phyloP scores from a whole-genome alignment of 1,140 invertebrate species.

The Piezodorus guildinii region DNA sequence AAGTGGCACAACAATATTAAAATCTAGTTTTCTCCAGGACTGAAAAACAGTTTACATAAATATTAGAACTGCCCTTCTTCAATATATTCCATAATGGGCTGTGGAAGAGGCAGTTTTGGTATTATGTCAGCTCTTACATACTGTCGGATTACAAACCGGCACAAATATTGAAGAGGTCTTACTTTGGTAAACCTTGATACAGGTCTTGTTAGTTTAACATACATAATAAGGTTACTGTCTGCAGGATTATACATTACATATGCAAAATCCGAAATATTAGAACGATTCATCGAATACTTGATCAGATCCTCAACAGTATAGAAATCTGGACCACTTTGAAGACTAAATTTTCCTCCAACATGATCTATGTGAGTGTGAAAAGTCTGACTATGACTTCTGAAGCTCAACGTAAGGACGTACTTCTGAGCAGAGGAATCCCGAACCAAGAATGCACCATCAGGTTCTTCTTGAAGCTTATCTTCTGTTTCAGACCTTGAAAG shows the following conservation, averaged over 20 bases:
- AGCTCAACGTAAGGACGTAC: conserved; percentile 56
- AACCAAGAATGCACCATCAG: conserved; percentile 67
- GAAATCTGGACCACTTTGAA: conserved; percentile 52
- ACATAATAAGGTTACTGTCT: conserved; percentile 35
- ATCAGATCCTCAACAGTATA: conserved; percentile 56
- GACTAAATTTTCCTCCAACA: conserved; percentile 51
- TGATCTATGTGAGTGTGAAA: conserved; percentile 60
- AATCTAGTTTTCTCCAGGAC: background rate
- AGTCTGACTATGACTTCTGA: conserved; percentile 59
- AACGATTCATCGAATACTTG: conserved; percentile 46
- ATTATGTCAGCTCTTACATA: conserved; percentile 58
- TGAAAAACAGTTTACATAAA: background rate
- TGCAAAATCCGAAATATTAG: background rate
- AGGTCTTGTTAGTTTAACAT: conserved; percentile 61
- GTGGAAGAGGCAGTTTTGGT: conserved; percentile 56
- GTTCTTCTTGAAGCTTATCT: conserved; percentile 49
- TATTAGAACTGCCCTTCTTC: conserved; percentile 43
- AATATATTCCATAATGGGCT: conserved; percentile 51
- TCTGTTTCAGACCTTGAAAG: conserved; percentile 49
- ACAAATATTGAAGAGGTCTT: conserved; percentile 59
- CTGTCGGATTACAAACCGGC: conserved; percentile 64
- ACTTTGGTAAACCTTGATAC: conserved; percentile 64
- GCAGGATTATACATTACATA: background rate
- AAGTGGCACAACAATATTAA: background rate
- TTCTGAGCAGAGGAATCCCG: conserved; percentile 46